Evolutionary conservation across 2,888 invertebrate genomes (phyloP).

Genomic region (Folsomia candida): DNA sequence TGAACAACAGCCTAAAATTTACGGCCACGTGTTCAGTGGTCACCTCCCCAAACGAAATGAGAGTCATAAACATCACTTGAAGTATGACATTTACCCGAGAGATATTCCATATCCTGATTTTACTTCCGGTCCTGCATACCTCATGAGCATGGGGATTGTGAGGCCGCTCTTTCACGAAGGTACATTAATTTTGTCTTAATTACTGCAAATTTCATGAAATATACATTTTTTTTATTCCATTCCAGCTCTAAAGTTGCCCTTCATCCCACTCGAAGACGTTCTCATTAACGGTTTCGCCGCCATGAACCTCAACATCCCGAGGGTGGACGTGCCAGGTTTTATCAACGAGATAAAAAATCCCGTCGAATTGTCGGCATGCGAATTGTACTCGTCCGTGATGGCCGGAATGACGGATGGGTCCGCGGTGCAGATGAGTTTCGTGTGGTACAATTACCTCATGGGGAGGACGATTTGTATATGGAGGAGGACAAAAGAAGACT

Average conservation of each 20-base stretch:
- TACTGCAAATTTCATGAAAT: not conserved
- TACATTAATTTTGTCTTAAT: not conserved
- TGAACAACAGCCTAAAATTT: constrained; percentile 28
- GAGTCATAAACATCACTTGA: constrained; percentile 28
- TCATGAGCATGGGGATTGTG: constrained; percentile 24
- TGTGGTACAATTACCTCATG: constrained; percentile 35
- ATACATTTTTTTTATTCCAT: too few relatives aligned
- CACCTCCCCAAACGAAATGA: constrained; percentile 29
- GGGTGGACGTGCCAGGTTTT: constrained; percentile 30
- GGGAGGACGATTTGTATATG: constrained; percentile 22
- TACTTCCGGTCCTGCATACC: constrained; percentile 38
- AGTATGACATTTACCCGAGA: constrained; percentile 30
- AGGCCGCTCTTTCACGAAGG: constrained; percentile 29
- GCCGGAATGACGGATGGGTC: constrained; percentile 41
- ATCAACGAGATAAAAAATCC: constrained; percentile 36
- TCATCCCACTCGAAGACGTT: constrained; percentile 39
- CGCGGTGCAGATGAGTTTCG: constrained; percentile 24
- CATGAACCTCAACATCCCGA: constrained; percentile 23
- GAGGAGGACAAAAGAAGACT: not conserved
- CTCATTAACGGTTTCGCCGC: constrained; percentile 37
- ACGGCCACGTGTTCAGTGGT: constrained; percentile 36
- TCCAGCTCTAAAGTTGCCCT: constrained; percentile 27
- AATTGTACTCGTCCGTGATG: constrained; percentile 15
- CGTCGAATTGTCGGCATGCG: constrained; percentile 26
- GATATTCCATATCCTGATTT: constrained; percentile 32